Base-by-base conservation (phyloP, 2,888 invertebrate genomes). In the Antheraea yamamai region DNA sequence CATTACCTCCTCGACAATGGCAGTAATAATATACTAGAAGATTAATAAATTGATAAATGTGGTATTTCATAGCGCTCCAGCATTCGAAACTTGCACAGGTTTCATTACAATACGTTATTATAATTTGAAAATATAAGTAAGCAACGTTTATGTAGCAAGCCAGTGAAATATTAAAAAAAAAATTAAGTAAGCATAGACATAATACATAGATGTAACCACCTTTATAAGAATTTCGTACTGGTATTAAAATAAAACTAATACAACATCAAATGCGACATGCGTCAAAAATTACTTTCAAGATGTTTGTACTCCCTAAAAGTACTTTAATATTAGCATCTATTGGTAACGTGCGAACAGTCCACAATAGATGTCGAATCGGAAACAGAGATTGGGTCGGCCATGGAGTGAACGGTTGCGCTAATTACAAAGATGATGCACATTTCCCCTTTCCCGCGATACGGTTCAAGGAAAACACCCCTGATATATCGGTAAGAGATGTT, bases 331-430 rank as follows among this genome's bases (percentile, higher is more conserved):
- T 75, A 76, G 81, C 58, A 16, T 20, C 74, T 20, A 16, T 75
- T 14, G 26, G 23, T 30, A 83, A 85, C 83, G 83, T 79, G 77
- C 84, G 88, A 55, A 81, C 83, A 2, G 76, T 88, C 1, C 86
- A 92, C 78, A 88, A 89, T 8, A 83, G 87, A 68, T 88, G 88
- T 76, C 85, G 92, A 51, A 95, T 95, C 76, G 97, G 97, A 1
- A 95, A 95, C 80, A 90, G 97, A 61, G 97, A 97, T 82, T 95
- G 96, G 78, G 97, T 97, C 2, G 96, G 97, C 0, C 94, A 88
- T 79, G 97, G 97, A 0, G 78, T 92, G n/a, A 96, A 96, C 81
- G 96, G 96, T 0, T 81, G 85, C 16, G 92, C 95, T 1, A 91
- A 83, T 78, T 97, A 97, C 82, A 90, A 93, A 72, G 97, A 97